These are phyloP conservation scores for Callithrix jacchus DNA, from an alignment of 2,113 vertebrate species.

Conservation along the genomic window DNA sequence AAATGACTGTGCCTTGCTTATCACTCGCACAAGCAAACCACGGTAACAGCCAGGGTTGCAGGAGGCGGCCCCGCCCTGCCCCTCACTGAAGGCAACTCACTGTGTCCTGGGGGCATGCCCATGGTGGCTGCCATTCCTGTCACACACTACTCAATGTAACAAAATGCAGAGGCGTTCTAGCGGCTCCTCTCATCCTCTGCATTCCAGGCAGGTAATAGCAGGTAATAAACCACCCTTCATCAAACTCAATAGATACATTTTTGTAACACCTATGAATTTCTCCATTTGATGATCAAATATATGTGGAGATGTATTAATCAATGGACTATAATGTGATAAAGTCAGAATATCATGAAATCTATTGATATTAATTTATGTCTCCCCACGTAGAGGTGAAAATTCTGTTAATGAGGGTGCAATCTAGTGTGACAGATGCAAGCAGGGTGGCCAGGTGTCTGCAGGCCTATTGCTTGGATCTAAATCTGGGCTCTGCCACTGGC, in stretches of 20 bases:
- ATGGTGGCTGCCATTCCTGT: no score
- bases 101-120: no score
- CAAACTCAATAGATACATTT: background rate
- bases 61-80: background rate
- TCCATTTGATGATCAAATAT: background rate
- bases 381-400: background rate
- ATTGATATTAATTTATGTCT: background rate
- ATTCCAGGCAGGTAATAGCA: background rate
- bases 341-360: background rate
- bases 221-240: no score
- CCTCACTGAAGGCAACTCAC: background rate
- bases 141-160: no score
- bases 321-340: background rate
- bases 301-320: background rate
- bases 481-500: background rate
- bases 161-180: fast-evolving
- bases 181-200: background rate
- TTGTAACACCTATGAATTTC: background rate
- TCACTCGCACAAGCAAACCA: fast-evolving
- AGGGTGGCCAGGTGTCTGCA: fast-evolving
- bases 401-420: background rate
- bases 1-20: fast-evolving
- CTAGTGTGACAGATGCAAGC: background rate
- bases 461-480: no score
- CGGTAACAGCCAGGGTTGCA: fast-evolving